Conservation (phyloP, 2,113 vertebrate genomes). For the Prietella phreatophila region DNA sequence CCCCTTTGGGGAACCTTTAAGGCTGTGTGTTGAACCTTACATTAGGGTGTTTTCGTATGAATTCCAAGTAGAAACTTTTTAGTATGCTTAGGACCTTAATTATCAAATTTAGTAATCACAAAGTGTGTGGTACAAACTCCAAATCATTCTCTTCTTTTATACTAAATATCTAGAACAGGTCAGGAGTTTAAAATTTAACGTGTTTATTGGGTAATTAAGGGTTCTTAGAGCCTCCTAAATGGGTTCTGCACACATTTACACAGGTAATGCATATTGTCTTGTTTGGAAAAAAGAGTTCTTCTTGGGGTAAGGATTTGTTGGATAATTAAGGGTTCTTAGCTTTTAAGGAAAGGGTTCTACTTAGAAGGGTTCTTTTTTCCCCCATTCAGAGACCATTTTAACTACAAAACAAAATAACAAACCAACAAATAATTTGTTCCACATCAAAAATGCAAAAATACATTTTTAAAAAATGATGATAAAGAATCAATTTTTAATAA, state of each 20-base stretch:
- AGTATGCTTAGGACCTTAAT: not conserved
- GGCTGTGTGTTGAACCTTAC: not conserved
- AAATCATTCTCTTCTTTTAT: too few relatives aligned
- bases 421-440: not conserved
- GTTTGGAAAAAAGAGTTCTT: too few relatives aligned
- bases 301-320: not conserved
- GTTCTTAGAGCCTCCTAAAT: too few relatives aligned
- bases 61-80: not conserved
- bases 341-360: not conserved
- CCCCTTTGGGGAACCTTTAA: not conserved
- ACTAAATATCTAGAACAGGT: too few relatives aligned
- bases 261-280: too few relatives aligned
- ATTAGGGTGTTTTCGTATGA: not conserved
- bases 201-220: too few relatives aligned
- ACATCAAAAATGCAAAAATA: not conserved
- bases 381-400: not conserved
- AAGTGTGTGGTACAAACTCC: too few relatives aligned
- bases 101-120: not conserved
- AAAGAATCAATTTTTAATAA: not conserved
- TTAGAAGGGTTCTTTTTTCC: too few relatives aligned
- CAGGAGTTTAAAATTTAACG: too few relatives aligned
- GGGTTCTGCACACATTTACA: not conserved
- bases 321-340: not conserved
- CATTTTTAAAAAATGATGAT: not conserved
- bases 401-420: not conserved